These are phyloP conservation scores for Acanthacorydalis orientalis DNA, from an alignment of 2,888 invertebrate genomes.

Conservation along the genomic window DNA sequence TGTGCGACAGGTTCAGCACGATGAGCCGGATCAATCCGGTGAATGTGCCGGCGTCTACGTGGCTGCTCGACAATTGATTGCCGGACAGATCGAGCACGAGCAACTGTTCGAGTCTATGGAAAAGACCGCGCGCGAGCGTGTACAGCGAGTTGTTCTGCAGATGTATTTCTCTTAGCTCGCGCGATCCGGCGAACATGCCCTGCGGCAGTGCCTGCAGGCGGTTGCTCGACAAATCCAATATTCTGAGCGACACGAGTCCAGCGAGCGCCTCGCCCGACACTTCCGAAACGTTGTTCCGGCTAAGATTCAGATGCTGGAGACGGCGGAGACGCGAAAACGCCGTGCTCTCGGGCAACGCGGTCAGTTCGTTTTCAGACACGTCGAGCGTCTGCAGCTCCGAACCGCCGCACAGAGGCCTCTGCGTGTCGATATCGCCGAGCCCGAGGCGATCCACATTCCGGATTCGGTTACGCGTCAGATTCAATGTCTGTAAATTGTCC, in stretches of 20 bases:
- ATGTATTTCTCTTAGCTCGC: constrained; percentile 68
- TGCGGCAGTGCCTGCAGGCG: constrained; percentile 64
- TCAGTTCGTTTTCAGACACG: constrained; percentile 65
- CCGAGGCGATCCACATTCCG: constrained; percentile 62
- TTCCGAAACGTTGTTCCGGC: constrained; percentile 68
- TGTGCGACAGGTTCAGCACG: constrained; percentile 70
- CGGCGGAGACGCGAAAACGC: constrained; percentile 60
- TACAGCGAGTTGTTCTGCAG: constrained; percentile 71
- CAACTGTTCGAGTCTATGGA: constrained; percentile 70
- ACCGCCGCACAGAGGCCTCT: constrained; percentile 39
- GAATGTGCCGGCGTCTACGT: constrained; percentile 72
- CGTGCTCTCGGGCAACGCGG: constrained; percentile 47
- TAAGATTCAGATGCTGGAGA: constrained; percentile 61
- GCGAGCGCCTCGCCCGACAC: constrained; percentile 64
- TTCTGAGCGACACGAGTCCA: constrained; percentile 60
- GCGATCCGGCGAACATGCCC: constrained; percentile 62
- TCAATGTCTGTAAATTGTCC: constrained; percentile 62
- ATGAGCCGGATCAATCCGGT: constrained; percentile 70
- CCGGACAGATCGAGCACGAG: constrained; percentile 69
- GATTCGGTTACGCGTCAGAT: constrained; percentile 72
- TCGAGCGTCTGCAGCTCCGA: constrained; percentile 61
- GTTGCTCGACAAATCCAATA: constrained; percentile 77
- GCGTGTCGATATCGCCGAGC: constrained; percentile 27
- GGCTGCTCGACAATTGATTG: constrained; percentile 71
- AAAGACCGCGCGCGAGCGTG: constrained; percentile 65